Conservation (phyloP, 2,797 vertebrate species). For the Liparis tanakae region DNA sequence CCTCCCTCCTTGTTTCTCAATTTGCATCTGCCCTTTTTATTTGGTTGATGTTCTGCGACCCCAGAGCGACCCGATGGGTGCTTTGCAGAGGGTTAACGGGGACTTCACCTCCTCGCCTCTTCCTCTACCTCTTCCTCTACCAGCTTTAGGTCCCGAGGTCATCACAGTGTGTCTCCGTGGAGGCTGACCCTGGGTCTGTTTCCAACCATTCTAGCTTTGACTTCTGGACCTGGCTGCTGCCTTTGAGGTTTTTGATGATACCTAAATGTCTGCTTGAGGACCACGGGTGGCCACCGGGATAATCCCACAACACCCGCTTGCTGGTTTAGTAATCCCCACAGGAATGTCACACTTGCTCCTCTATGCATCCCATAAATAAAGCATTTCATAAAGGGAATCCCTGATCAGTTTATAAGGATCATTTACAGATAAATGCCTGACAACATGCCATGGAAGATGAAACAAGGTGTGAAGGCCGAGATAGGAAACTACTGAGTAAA, state of each 20-base stretch:
- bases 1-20: constrained; percentile 20
- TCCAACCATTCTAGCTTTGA: constrained; percentile 68
- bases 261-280: constrained; percentile 60
- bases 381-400: constrained; percentile 28
- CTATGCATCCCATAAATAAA: constrained; percentile 36
- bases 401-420: constrained; percentile 22
- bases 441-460: constrained; percentile 8
- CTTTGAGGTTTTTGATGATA: constrained; percentile 66
- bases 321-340: constrained; percentile 65
- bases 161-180: constrained; percentile 56
- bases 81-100: constrained; percentile 57
- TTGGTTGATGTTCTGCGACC: constrained; percentile 44
- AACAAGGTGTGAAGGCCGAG: not conserved
- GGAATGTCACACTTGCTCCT: constrained; percentile 72
- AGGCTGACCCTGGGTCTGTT: constrained; percentile 29
- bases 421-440: constrained; percentile 47
- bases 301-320: constrained; percentile 66
- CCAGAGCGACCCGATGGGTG: constrained; percentile 40
- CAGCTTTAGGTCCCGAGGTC: constrained; percentile 71
- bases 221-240: constrained; percentile 50
- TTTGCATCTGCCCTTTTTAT: constrained; percentile 49
- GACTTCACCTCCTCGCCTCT: constrained; percentile 51
- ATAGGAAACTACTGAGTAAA: constrained; percentile 20
- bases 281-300: constrained; percentile 61
- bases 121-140: constrained; percentile 46